A percentile compares a stretch with the other conserved stretches of the same genome.
These are phyloP conservation scores for Limnephilus marmoratus DNA, from an alignment of 2,888 invertebrate species.

Conservation along the genomic window DNA sequence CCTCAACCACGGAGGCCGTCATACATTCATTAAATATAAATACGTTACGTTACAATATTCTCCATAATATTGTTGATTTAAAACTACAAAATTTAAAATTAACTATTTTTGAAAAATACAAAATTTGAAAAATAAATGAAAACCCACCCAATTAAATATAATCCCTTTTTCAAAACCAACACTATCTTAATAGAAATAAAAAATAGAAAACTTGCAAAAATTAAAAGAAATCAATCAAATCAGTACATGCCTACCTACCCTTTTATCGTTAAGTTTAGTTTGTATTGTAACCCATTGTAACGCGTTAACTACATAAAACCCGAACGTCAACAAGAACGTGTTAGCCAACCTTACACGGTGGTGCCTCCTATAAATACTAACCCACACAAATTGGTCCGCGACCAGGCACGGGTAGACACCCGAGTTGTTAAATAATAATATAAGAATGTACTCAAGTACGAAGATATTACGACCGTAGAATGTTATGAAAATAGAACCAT, in stretches of 20 bases:
- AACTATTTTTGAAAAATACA: background rate
- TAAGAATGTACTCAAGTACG: background rate
- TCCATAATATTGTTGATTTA: too few species aligned
- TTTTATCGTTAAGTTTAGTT: too few species aligned
- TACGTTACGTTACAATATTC: too few species aligned
- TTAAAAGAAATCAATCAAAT: too few species aligned
- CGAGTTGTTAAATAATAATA: background rate
- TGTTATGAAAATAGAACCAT: background rate
- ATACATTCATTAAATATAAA: too few species aligned
- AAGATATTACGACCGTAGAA: background rate
- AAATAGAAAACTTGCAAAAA: too few species aligned
- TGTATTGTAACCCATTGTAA: background rate
- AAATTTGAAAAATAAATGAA: background rate
- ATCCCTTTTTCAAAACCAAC: too few species aligned
- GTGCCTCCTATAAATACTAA: background rate
- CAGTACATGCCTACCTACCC: background rate
- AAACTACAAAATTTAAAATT: too few species aligned
- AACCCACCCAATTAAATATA: background rate
- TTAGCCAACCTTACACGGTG: background rate
- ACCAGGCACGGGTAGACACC: constrained; percentile 39
- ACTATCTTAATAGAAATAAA: too few species aligned
- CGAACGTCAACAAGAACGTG: background rate
- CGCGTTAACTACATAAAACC: background rate
- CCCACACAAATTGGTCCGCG: background rate
- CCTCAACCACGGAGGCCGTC: too few species aligned